Evolutionary conservation across 1,140 invertebrate genomes (phyloP).

Genomic region (Eumaeus atala): DNA sequence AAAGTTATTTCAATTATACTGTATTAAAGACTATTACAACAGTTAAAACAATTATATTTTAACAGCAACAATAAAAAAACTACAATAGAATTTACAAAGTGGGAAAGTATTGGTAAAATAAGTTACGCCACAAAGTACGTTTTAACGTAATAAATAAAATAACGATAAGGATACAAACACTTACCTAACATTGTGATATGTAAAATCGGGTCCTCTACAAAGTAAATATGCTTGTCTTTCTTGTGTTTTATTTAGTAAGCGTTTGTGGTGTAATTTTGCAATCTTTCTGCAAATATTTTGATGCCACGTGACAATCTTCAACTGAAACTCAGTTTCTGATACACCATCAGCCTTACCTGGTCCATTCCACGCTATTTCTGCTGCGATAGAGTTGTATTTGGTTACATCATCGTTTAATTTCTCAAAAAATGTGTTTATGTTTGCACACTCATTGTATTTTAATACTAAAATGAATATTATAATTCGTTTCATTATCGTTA

Average conservation of each 20-base stretch:
- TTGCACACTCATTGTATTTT: conserved; percentile 18
- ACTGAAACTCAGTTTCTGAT: conserved; percentile 33
- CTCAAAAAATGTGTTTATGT: conserved; percentile 32
- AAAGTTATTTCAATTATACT: no score
- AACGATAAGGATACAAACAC: no score
- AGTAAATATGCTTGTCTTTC: conserved; percentile 43
- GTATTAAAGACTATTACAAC: no score
- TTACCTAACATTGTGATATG: conserved; percentile 44
- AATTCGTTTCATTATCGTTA: conserved; percentile 12
- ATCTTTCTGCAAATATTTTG: conserved; percentile 33
- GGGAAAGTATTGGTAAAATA: no score
- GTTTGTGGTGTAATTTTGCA: conserved; percentile 24
- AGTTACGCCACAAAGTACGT: no score
- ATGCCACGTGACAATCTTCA: conserved; percentile 39
- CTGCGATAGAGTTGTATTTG: conserved; percentile 39
- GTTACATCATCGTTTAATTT: conserved; percentile 35
- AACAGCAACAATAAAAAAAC: no score
- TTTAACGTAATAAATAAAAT: no score
- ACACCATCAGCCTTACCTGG: conserved; percentile 29
- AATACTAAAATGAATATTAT: conserved; percentile 16
- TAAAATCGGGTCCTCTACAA: conserved; percentile 43
- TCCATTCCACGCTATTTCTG: conserved; percentile 43
- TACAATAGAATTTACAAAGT: no score
- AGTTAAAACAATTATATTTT: no score
- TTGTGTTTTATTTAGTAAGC: conserved; percentile 40